Percentiles rank a stretch among this genome's conserved stretches.
phyloP scores from a whole-genome alignment of 2,113 vertebrate species.

The Sula dactylatra region DNA sequence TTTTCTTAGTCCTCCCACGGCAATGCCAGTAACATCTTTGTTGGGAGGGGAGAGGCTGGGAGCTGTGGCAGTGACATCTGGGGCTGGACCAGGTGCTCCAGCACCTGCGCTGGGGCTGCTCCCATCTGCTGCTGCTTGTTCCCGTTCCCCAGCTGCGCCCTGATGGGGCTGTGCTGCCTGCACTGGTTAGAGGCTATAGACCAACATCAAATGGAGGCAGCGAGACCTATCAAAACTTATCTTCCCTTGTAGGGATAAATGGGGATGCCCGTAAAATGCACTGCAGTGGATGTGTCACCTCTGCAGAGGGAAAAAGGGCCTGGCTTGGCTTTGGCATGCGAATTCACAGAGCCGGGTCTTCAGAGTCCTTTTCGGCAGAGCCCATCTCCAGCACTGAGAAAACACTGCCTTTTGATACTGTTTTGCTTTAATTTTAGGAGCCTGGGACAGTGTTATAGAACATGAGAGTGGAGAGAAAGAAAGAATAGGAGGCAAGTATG shows the following conservation, averaged over 20 bases:
- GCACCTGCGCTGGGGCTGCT: neutral
- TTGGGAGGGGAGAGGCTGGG: neutral
- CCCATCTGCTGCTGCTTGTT: neutral
- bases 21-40: neutral
- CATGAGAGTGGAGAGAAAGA: neutral
- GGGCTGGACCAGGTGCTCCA: neutral
- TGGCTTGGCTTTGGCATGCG: fast-evolving
- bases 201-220: neutral
- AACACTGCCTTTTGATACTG: neutral
- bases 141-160: no score
- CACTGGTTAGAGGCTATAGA: neutral
- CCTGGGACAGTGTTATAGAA: neutral
- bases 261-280: no score
- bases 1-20: neutral
- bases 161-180: neutral
- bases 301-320: neutral
- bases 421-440: neutral
- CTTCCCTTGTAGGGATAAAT: fast-evolving
- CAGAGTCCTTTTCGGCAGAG: neutral
- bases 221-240: neutral
- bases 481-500: neutral
- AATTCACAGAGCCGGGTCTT: neutral
- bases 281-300: neutral
- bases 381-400: neutral
- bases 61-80: neutral